phyloP scores from a whole-genome alignment of 2,888 invertebrate species.

The Theretra japonica region DNA sequence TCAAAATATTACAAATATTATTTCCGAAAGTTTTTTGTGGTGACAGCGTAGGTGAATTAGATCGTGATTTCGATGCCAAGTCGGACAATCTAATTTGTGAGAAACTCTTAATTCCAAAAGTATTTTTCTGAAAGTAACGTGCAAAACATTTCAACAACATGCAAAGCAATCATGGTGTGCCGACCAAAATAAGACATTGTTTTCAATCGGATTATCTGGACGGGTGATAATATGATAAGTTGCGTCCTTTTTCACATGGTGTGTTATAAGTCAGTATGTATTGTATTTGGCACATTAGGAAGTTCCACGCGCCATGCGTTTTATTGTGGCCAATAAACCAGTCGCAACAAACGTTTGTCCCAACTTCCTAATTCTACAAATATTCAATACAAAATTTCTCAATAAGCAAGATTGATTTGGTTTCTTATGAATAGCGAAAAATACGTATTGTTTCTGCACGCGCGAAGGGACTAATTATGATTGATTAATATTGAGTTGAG shows the following conservation, averaged over 20 bases:
- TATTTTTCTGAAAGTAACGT: too few species aligned
- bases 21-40: too few species aligned
- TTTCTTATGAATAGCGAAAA: not conserved
- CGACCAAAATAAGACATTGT: too few species aligned
- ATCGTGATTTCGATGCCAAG: too few species aligned
- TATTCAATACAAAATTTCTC: not conserved
- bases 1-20: too few species aligned
- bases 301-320: slow-evolving; percentile 32
- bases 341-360: slow-evolving; percentile 30
- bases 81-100: too few species aligned
- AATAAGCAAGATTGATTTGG: not conserved
- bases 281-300: slow-evolving; percentile 49
- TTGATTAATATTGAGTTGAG: slow-evolving; percentile 23
- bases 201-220: not conserved
- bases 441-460: not conserved
- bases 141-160: too few species aligned
- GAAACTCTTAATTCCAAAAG: too few species aligned
- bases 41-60: too few species aligned
- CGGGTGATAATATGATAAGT: not conserved
- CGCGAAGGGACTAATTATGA: slow-evolving; percentile 2
- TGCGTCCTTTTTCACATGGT: not conserved
- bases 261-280: slow-evolving; percentile 35
- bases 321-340: slow-evolving; percentile 49
- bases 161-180: too few species aligned
- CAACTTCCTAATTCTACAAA: not conserved